Evolutionary conservation across 2,797 vertebrate species (phyloP), one percentile per base, ranked within the genome.

Genomic region (Sebastes flavidus): DNA sequence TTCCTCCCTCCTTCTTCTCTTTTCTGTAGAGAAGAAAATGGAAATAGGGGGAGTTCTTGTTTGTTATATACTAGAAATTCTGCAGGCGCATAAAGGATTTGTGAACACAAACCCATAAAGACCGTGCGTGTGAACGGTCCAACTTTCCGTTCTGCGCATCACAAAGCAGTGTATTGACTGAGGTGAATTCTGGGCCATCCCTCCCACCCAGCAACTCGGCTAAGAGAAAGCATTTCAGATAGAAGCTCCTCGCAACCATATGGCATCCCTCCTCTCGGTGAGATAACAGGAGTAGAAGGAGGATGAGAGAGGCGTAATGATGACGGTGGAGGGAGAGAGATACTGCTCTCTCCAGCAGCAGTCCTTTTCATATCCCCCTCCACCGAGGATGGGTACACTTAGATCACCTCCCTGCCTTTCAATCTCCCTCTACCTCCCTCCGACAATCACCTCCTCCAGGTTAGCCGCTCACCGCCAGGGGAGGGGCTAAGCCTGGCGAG

Each of bases 241-340:
- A 67, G 78, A 85, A 74, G 85, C 73, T 83, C 65, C 77, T 68
- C 29, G 22, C 80, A 65, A 65, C 79, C 88, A 86, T 88, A 82
- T 89, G 89, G 89, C 76, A 73, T 72, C 75, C 86, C 77, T 85
- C 78, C 80, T 87, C 83, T 87, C 56, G 36, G 78, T 8, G 72
- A 86, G 88, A 91, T 91, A 90, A 90, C 84, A 82, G 82, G 56
- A 80, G 72, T 54, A 12, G 74, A 67, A 66, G 77, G 84, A 83
- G 85, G 83, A 84, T 87, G 88, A 88, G 82, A 81, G 87, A 85
- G 82, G 85, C 30, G 80, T 91, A 84, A 91, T 84, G 89, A 86
- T 81, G 84, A 58, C 42, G 10, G 60, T 14, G 59, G 74, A 63
- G 62, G 69, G 82, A 72, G 81, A 86, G 52, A 82, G 87, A 86